Percentiles rank a stretch among this genome's conserved stretches.
Conservation (phyloP, 2,888 invertebrate species). For the Calliopum simillimum region DNA sequence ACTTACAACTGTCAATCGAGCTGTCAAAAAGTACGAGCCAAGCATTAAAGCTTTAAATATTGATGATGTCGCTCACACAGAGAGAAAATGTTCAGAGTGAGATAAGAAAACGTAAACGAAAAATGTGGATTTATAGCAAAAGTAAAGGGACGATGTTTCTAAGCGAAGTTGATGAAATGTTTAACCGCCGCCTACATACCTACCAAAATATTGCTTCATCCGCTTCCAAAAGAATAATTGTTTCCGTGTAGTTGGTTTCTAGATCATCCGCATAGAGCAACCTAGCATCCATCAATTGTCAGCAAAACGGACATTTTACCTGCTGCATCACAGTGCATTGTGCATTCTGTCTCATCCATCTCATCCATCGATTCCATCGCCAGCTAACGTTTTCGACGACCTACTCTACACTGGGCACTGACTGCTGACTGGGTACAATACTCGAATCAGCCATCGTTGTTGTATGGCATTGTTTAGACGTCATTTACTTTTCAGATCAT, state of each 20-base stretch:
- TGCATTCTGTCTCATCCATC: slow-evolving; percentile 5
- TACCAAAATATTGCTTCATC: too few relatives aligned
- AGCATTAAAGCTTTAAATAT: slow-evolving; percentile 39
- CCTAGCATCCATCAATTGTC: slow-evolving; percentile 58
- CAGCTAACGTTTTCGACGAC: not conserved
- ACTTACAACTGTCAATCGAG: slow-evolving; percentile 40
- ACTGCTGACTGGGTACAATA: too few relatives aligned
- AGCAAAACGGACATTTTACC: slow-evolving; percentile 35
- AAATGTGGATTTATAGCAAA: too few relatives aligned
- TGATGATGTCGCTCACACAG: slow-evolving; percentile 25
- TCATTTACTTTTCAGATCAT: slow-evolving; percentile 37
- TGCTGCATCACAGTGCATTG: not conserved
- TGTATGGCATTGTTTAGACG: slow-evolving; percentile 22
- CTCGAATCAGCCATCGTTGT: slow-evolving; percentile 8
- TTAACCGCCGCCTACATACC: too few relatives aligned
- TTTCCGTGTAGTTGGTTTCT: too few relatives aligned
- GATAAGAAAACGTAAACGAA: too few relatives aligned
- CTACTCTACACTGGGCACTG: not conserved
- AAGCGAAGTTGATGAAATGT: too few relatives aligned
- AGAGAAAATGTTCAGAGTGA: too few relatives aligned
- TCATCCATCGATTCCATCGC: slow-evolving; percentile 1
- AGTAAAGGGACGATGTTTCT: too few relatives aligned
- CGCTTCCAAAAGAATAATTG: too few relatives aligned
- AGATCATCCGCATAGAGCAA: too few relatives aligned
- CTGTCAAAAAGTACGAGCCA: slow-evolving; percentile 49